Conservation (phyloP, 2,113 vertebrate species). For the Proteles cristata region DNA sequence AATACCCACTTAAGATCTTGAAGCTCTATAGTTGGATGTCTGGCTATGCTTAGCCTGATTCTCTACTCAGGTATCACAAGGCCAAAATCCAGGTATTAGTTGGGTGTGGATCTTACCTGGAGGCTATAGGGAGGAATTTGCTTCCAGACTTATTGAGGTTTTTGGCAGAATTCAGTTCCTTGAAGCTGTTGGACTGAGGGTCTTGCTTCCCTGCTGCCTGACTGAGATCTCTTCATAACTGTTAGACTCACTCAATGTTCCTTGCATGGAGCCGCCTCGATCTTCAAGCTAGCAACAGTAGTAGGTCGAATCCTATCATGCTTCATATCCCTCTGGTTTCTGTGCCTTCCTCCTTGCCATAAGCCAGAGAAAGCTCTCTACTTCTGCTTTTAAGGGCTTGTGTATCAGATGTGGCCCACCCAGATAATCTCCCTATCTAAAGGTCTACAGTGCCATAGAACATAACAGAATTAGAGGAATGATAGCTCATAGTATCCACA, state of each 20-base stretch:
- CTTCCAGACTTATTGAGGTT: neutral
- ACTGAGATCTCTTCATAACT: neutral
- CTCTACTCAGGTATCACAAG: neutral
- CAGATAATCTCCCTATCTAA: neutral
- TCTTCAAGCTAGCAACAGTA: neutral
- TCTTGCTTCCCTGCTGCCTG: neutral
- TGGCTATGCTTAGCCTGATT: neutral
- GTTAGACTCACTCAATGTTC: neutral
- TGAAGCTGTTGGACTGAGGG: neutral
- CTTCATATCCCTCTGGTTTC: neutral
- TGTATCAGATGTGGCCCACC: neutral
- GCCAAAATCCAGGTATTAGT: neutral
- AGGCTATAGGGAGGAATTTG: neutral
- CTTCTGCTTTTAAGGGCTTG: neutral
- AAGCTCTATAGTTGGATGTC: neutral
- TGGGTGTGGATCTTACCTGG: neutral
- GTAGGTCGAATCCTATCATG: neutral
- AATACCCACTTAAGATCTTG: neutral
- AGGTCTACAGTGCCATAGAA: neutral
- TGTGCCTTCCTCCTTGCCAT: neutral
- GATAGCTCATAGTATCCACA: neutral
- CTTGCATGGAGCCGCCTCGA: neutral
- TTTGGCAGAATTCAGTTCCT: neutral
- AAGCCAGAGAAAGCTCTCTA: neutral
- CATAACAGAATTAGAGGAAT: neutral